Conservation (phyloP, 2,797 vertebrate species). For the Leptodactylus fallax region DNA sequence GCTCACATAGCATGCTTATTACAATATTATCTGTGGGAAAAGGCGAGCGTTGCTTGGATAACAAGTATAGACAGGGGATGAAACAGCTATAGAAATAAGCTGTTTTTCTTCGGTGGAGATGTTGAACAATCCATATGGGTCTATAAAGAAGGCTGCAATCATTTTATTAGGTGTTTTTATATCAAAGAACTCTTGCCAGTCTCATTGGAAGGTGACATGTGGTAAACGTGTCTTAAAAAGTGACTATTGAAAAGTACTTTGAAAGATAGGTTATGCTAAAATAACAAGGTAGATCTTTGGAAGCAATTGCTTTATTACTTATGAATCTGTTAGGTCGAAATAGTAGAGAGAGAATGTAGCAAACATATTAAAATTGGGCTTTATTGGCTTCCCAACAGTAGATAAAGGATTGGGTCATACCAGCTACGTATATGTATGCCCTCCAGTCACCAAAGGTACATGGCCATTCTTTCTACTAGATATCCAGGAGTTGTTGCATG, state of each 20-base stretch:
- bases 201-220: not conserved
- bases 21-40: constrained; percentile 44
- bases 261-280: not conserved
- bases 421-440: not conserved
- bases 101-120: constrained; percentile 5
- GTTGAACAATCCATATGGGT: constrained; percentile 21
- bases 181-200: not conserved
- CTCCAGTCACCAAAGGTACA: not conserved
- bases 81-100: constrained; percentile 10
- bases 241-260: not conserved
- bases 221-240: not conserved
- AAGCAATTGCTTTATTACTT: not conserved
- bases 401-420: not conserved
- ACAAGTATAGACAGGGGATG: constrained; percentile 19
- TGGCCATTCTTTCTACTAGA: not conserved
- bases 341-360: not conserved
- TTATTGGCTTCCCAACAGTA: not conserved
- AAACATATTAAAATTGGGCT: not conserved
- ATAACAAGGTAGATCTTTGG: not conserved
- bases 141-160: constrained; percentile 1
- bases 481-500: not conserved
- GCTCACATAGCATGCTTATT: constrained; percentile 22
- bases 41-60: constrained; percentile 17
- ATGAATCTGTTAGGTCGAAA: not conserved
- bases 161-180: constrained; percentile 29